A percentile compares a stretch with the other conserved stretches of the same genome.
Conservation (phyloP, 2,888 invertebrate genomes). For the Caprella mutica region DNA sequence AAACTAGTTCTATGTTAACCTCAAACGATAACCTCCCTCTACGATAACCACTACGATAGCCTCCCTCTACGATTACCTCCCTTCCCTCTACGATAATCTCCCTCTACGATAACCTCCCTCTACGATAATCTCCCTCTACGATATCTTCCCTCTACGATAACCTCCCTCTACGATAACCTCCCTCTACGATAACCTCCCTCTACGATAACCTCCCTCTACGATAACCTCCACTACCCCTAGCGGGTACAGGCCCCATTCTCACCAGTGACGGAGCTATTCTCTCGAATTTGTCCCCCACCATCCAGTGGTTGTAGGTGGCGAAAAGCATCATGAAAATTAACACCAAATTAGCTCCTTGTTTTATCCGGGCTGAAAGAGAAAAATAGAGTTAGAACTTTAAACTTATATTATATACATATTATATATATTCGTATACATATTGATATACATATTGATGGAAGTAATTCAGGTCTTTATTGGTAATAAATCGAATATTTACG, state of each 20-base stretch:
- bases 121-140: neutral
- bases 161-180: too few species aligned
- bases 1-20: too few species aligned
- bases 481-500: too few species aligned
- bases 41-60: too few species aligned
- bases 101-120: neutral
- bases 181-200: too few species aligned
- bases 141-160: too few species aligned
- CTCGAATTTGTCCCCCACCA: slow-evolving; percentile 85
- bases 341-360: slow-evolving; percentile 76
- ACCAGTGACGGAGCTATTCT: slow-evolving; percentile 78
- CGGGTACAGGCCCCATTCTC: slow-evolving; percentile 32
- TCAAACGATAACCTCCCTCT: too few species aligned
- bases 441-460: neutral
- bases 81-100: too few species aligned
- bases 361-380: slow-evolving; percentile 76
- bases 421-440: neutral
- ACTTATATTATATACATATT: neutral
- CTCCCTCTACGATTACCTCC: too few species aligned
- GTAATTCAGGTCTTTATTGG: too few species aligned
- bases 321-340: slow-evolving; percentile 71
- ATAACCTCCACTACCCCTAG: neutral
- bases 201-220: too few species aligned
- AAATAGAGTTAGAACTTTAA: too few species aligned
- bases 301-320: slow-evolving; percentile 83